A percentile compares a stretch with the other conserved stretches of the same genome.
Evolutionary conservation across 1,140 invertebrate species (phyloP).

Genomic region (Streblospio benedicti): DNA sequence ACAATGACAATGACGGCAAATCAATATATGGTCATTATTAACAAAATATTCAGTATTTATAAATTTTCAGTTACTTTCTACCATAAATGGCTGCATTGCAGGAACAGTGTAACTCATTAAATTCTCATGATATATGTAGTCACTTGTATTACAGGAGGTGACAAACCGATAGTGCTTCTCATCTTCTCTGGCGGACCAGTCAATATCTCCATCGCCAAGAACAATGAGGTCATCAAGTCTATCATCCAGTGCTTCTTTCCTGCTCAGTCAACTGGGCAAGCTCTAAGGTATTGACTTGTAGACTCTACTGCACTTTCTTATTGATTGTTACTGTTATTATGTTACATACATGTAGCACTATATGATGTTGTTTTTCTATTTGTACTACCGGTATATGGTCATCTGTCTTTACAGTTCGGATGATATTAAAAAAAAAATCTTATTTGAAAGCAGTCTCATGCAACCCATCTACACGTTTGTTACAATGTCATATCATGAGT

Average conservation of each 20-base stretch:
- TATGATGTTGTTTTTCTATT: too few species aligned
- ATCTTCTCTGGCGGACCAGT: slow-evolving; percentile 37
- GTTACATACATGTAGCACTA: too few species aligned
- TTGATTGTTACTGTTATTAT: too few species aligned
- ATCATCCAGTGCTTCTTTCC: slow-evolving; percentile 40
- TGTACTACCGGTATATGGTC: too few species aligned
- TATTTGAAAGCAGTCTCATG: too few species aligned
- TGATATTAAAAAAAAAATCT: too few species aligned
- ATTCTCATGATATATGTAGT: neutral
- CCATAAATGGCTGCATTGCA: neutral
- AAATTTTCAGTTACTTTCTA: slow-evolving; percentile 10
- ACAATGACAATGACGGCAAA: slow-evolving; percentile 8
- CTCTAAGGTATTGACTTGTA: slow-evolving; percentile 24
- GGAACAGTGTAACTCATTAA: neutral
- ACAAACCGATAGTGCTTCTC: slow-evolving; percentile 25
- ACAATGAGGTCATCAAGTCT: slow-evolving; percentile 19
- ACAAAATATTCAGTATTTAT: slow-evolving; percentile 8
- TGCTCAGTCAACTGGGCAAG: slow-evolving; percentile 34
- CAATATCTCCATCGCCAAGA: slow-evolving; percentile 29
- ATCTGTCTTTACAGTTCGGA: too few species aligned
- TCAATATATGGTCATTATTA: neutral
- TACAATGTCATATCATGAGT: too few species aligned
- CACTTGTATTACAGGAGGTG: too few species aligned
- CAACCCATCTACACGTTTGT: too few species aligned
- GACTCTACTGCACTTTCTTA: too few species aligned